phyloP scores from a whole-genome alignment of 2,797 vertebrate species.

The Molossus alvarezi region DNA sequence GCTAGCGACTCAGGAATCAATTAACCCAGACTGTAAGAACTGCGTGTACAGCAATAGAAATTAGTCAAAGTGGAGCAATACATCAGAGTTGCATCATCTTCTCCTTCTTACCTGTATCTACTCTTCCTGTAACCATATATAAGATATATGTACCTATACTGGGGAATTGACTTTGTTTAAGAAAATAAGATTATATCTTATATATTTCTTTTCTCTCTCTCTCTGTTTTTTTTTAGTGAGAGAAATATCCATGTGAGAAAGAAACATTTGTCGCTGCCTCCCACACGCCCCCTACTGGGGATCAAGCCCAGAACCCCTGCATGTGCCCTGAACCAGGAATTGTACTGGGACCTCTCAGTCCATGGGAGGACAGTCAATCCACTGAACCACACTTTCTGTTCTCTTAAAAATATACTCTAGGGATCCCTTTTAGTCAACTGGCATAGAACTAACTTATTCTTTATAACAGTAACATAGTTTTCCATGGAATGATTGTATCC shows the following conservation, averaged over 20 bases:
- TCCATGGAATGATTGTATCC: not conserved
- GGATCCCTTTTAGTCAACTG: not conserved
- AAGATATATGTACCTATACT: not conserved
- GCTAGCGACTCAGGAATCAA: not conserved
- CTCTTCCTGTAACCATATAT: not conserved
- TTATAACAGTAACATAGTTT: not conserved
- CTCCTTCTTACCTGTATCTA: not conserved
- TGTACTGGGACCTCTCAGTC: too few relatives aligned
- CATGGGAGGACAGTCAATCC: too few relatives aligned
- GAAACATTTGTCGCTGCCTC: too few relatives aligned
- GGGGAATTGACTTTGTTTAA: not conserved
- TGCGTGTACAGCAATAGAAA: constrained; percentile 9
- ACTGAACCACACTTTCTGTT: not conserved
- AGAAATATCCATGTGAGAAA: too few relatives aligned
- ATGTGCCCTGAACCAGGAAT: too few relatives aligned
- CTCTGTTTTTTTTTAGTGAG: too few relatives aligned
- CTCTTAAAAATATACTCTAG: not conserved
- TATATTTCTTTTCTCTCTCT: too few relatives aligned
- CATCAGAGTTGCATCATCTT: not conserved
- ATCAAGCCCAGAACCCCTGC: too few relatives aligned
- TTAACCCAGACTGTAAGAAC: not conserved
- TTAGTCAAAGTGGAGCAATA: not conserved
- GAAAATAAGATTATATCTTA: not conserved
- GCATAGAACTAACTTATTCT: not conserved
- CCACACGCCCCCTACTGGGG: too few relatives aligned